phyloP scores from a whole-genome alignment of 53 echinoderm and acorn worm species.

The Crossaster papposus region DNA sequence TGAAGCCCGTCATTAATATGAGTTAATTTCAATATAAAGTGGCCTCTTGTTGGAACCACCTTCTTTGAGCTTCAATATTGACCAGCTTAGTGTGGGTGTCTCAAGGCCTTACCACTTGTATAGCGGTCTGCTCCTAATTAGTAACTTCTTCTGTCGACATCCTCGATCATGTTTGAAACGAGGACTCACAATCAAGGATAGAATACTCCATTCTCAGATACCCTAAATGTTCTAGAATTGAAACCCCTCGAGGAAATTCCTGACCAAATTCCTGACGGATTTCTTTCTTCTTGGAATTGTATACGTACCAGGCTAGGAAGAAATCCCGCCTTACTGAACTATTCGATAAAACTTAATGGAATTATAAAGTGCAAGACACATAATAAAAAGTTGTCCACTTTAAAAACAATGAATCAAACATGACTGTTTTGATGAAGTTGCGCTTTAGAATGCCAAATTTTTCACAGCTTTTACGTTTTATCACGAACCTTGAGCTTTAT shows the following conservation, averaged over 20 bases:
- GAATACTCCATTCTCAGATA: neutral
- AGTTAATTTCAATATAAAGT: neutral
- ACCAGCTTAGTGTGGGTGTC: neutral
- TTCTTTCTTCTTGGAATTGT: neutral
- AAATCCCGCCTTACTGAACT: neutral
- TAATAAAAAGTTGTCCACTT: too few species aligned
- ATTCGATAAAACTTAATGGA: too few species aligned
- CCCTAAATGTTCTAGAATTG: neutral
- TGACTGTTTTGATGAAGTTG: too few species aligned
- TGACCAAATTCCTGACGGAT: too few species aligned
- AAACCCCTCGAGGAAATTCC: neutral
- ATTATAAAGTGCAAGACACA: too few species aligned
- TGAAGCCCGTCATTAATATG: neutral
- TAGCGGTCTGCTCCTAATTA: conserved; percentile 31
- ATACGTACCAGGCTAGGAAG: neutral
- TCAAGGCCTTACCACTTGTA: conserved; percentile 33
- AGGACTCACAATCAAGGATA: neutral
- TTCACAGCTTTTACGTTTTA: neutral
- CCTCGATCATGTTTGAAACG: neutral
- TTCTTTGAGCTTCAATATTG: conserved; percentile 3
- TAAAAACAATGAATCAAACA: too few species aligned
- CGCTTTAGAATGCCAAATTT: too few species aligned
- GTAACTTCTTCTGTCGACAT: neutral
- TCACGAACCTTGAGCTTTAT: neutral
- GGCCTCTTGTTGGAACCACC: conserved; percentile 2